These are phyloP conservation scores for Pachliopta kotzebuea DNA, from an alignment of 2,888 invertebrate species.

Conservation along the genomic window DNA sequence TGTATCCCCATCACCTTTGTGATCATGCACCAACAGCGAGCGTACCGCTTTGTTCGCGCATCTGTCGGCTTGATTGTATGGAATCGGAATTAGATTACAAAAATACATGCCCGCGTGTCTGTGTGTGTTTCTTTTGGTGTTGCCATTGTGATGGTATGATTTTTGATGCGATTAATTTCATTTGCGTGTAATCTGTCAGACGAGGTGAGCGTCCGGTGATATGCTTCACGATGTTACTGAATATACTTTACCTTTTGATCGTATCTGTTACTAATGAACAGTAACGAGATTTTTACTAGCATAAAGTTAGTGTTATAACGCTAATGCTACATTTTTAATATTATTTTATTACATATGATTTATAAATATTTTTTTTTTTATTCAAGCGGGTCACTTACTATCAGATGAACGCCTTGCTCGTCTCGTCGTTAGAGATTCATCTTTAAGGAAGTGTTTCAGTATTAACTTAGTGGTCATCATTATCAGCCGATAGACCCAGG, in stretches of 20 bases:
- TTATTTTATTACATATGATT: no score
- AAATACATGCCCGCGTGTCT: conserved; percentile 33
- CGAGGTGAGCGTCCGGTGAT: neutral
- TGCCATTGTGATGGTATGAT: conserved; percentile 32
- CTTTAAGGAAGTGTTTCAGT: no score
- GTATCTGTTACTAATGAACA: no score
- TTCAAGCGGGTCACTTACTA: no score
- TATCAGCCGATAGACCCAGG: no score
- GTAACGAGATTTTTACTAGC: no score
- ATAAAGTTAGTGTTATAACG: no score
- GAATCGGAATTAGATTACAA: conserved; percentile 67
- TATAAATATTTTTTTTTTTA: no score
- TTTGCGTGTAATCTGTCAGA: neutral
- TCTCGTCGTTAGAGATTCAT: no score
- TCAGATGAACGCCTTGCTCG: no score
- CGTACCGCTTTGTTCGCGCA: conserved; percentile 64
- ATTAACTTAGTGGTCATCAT: no score
- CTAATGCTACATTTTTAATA: no score
- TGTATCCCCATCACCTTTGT: conserved; percentile 46
- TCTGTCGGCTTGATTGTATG: conserved; percentile 66
- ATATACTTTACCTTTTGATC: neutral
- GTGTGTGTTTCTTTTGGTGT: conserved; percentile 39
- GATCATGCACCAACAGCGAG: conserved; percentile 60
- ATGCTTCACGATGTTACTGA: neutral
- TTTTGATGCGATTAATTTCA: conserved; percentile 11